Evolutionary conservation across 2,797 vertebrate genomes (phyloP), one percentile per base, ranked within the genome.

Genomic region (Neoniphon sammara): DNA sequence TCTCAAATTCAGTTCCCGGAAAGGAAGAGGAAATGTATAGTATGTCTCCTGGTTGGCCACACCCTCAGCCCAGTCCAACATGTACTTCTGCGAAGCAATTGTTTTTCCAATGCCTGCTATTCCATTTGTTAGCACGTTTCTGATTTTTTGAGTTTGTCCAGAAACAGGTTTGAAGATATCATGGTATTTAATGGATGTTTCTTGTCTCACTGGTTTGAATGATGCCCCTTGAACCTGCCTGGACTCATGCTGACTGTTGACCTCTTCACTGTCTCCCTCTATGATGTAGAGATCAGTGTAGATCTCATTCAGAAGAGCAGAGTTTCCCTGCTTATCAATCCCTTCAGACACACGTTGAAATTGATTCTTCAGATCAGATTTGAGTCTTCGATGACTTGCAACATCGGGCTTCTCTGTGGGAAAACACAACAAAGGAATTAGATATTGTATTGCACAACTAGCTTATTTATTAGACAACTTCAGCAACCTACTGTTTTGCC

Each of bases 271-370:
- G 7, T 80, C 76, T 1, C 78, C 78, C 21, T 87, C 74, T 46
- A 87, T 73, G 56, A 86, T 85, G 74, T 86, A 86, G n/a, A 90
- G 74, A 18, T 88, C 80, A 47, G 88, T 87, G 83, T 79, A 88
- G 78, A 88, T 82, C 1, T 84, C 65, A 8, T 78, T 81, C 25
- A 88, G 75, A 36, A 77, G 57, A 55, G 50, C 49, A 17, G 78
- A 80, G 1, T 57, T 49, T 47, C 70, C 62, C 14, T 79, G 2
- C 44, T 20, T 58, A 42, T 78, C 81, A 0, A 79, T 68, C 42
- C 85, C 85, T 63, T 84, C 82, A 23, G 57, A 34, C n/a, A 87
- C 85, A 4, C 0, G 4, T 5, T 70, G 66, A 36, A 77, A 76
- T 34, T 70, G 53, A 0, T 77, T 0, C n/a, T 25, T 69, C 7